Base-by-base conservation (phyloP, 1,140 invertebrate genomes). In the Zaprionus inermis region DNA sequence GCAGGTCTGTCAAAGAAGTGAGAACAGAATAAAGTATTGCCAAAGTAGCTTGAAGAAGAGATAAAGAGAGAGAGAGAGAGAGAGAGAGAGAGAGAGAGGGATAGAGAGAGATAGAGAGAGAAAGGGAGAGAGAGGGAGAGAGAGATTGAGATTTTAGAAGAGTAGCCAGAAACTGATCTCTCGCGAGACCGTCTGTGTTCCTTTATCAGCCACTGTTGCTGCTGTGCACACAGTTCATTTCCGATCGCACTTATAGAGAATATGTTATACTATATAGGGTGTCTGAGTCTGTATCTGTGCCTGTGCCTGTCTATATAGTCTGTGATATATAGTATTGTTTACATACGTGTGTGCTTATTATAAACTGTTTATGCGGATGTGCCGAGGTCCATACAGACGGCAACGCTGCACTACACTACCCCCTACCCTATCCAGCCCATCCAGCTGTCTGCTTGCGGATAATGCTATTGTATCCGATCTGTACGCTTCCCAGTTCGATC, bases 401-500 rank as follows among this genome's bases (percentile, higher is more conserved):
- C 24, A 28, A 14, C 11, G 11, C 18, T 22, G 22, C 12, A 2
- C 49, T 24, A 2, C 22, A 0, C 44, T 22, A 1, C 51, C 22
- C 49, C 22, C 14, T 3, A 16, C 28, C 9, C 10, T n/a, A 32
- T n/a, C n/a, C n/a, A n/a, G n/a, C n/a, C n/a, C n/a, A n/a, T n/a
- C n/a, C n/a, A n/a, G 2, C n/a, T 16, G 5, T 14, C 52, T n/a
- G 14, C 22, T n/a, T n/a, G 22, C 49, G 12, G 51, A 28, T 54
- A 49, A 12, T 54, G 20, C 30, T 6, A 56, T 46, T 46, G 20
- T 18, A 51, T 60, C 22, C 59, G 49, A 64, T 71, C 44, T 75
- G 10, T 34, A 18, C 14, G 54, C 56, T 58, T 59, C 34, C 34
- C 46, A 75, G 44, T 55, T 65, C 68, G 60, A 75, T 75, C 72